Evolutionary conservation across 2,797 vertebrate species (phyloP).

Genomic region (Oophaga sylvatica): DNA sequence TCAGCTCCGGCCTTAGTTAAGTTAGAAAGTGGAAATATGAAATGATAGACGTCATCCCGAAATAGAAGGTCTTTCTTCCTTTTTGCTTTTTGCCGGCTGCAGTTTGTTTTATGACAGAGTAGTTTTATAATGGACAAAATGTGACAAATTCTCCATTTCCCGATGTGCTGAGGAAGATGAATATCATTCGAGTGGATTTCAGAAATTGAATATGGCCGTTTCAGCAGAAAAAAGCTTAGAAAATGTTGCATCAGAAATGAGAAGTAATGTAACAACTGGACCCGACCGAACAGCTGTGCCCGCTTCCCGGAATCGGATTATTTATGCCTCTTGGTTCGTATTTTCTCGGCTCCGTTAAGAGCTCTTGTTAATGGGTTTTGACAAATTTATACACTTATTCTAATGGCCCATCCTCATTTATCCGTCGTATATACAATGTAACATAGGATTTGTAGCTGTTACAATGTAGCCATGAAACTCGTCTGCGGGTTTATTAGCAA

Average conservation of each 20-base stretch:
- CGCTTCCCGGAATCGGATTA: slow-evolving; percentile 18
- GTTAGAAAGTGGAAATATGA: slow-evolving; percentile 15
- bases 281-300: slow-evolving; percentile 26
- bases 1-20: slow-evolving; percentile 32
- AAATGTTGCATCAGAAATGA: slow-evolving; percentile 22
- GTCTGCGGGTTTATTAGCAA: slow-evolving; percentile 5
- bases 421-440: slow-evolving; percentile 4
- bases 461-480: neutral
- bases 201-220: slow-evolving; percentile 38
- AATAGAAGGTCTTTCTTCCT: slow-evolving; percentile 31
- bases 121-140: slow-evolving; percentile 51
- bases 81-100: slow-evolving; percentile 12
- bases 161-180: slow-evolving; percentile 42
- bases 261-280: slow-evolving; percentile 33
- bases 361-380: slow-evolving; percentile 41
- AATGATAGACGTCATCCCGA: slow-evolving; percentile 41
- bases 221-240: slow-evolving; percentile 13
- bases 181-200: slow-evolving; percentile 43
- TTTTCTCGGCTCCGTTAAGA: slow-evolving; percentile 18
- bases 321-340: slow-evolving; percentile 16
- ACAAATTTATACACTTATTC: slow-evolving; percentile 52
- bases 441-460: slow-evolving; percentile 24
- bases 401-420: slow-evolving; percentile 45
- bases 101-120: slow-evolving; percentile 54
- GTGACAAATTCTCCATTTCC: slow-evolving; percentile 52